Evolutionary conservation across 1,140 invertebrate genomes (phyloP).

Genomic region (Pentalonia nigronervosa): DNA sequence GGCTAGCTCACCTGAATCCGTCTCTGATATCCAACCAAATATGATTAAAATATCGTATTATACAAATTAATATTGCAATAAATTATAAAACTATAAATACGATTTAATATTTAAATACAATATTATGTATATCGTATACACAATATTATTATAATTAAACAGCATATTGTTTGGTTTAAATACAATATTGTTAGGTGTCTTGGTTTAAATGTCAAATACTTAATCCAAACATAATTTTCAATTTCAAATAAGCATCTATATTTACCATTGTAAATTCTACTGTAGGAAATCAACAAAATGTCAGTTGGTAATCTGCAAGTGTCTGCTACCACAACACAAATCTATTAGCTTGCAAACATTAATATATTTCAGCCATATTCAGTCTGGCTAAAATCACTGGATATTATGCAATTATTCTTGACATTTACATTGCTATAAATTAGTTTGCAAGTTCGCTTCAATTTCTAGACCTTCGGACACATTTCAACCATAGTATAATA

Average conservation of each 20-base stretch:
- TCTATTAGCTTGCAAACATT: neutral
- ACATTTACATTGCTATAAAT: neutral
- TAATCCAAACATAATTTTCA: neutral
- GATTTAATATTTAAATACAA: neutral
- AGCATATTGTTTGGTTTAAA: neutral
- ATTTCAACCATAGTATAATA: neutral
- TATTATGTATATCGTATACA: neutral
- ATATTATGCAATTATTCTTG: conserved; percentile 8
- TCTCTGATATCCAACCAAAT: neutral
- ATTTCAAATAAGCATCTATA: neutral
- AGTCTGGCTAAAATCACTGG: neutral
- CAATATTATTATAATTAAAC: neutral
- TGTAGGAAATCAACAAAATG: neutral
- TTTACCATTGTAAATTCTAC: neutral
- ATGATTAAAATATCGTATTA: neutral
- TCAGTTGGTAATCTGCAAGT: neutral
- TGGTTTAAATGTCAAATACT: neutral
- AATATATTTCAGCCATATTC: neutral
- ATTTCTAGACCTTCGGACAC: neutral
- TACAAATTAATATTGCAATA: neutral
- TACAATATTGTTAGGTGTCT: no score
- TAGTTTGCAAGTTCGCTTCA: neutral
- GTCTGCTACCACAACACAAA: neutral
- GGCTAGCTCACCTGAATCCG: no score
- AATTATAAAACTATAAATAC: neutral